phyloP scores from a whole-genome alignment of 1,140 invertebrate genomes.

The Steinernema khuongi region DNA sequence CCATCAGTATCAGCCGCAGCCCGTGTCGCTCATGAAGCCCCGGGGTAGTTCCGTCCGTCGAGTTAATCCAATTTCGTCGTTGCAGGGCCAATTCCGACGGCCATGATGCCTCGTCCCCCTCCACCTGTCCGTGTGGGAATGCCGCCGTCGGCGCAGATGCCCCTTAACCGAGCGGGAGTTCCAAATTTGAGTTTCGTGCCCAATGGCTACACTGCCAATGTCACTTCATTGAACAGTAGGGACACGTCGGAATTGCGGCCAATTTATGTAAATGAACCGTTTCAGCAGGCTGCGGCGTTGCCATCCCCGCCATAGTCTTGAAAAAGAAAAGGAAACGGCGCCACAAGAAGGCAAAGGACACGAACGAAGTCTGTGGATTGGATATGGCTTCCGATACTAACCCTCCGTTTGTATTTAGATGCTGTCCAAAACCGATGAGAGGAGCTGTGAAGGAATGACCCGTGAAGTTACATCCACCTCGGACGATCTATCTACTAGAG shows the following conservation, averaged over 20 bases:
- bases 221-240: constrained; percentile 22
- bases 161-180: neutral
- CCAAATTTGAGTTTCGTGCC: constrained; percentile 18
- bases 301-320: constrained; percentile 23
- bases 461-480: constrained; percentile 7
- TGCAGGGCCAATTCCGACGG: neutral
- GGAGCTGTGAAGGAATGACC: neutral
- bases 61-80: neutral
- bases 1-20: neutral
- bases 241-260: neutral
- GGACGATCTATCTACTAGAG: constrained; percentile 20
- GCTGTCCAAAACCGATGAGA: neutral
- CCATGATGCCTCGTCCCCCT: neutral
- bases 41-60: neutral
- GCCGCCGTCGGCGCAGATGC: neutral
- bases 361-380: constrained; percentile 5
- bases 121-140: neutral
- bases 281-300: constrained; percentile 20
- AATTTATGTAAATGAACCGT: constrained; percentile 20
- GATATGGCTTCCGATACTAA: neutral
- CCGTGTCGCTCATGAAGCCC: neutral
- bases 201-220: constrained; percentile 23
- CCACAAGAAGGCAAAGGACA: constrained; percentile 13
- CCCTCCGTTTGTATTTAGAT: neutral
- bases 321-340: constrained; percentile 28